Conservation (phyloP, 2,797 vertebrate species). For the Gila robusta region DNA sequence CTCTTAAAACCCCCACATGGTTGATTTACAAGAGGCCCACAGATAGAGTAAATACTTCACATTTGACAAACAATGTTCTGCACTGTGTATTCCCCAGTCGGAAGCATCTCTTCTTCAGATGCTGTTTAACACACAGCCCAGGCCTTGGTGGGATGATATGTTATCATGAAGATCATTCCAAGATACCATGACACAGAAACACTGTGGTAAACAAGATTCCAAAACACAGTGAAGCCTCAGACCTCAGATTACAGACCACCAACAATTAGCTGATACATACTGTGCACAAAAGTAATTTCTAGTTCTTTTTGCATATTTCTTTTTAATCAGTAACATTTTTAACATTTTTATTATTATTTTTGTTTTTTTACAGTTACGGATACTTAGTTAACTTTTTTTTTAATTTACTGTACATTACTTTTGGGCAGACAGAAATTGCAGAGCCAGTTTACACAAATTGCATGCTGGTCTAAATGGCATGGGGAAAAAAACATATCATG, state of each 20-base stretch:
- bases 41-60: conserved; percentile 17
- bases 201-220: background rate
- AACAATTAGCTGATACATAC: background rate
- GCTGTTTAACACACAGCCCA: background rate
- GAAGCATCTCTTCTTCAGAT: background rate
- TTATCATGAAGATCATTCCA: background rate
- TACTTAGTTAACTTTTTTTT: background rate
- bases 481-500: background rate
- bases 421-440: background rate
- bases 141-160: background rate
- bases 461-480: background rate
- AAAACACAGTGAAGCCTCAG: background rate
- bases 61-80: conserved; percentile 5
- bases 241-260: background rate
- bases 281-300: background rate
- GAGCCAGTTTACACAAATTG: background rate
- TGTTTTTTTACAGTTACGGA: background rate
- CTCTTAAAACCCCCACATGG: background rate
- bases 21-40: background rate
- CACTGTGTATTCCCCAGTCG: background rate
- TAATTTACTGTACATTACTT: background rate
- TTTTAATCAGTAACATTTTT: background rate
- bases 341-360: background rate
- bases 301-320: background rate
- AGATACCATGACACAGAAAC: background rate